Conservation (phyloP, 37 sponge, comb jelly and placozoan species). For the Oopsacas minuta region DNA sequence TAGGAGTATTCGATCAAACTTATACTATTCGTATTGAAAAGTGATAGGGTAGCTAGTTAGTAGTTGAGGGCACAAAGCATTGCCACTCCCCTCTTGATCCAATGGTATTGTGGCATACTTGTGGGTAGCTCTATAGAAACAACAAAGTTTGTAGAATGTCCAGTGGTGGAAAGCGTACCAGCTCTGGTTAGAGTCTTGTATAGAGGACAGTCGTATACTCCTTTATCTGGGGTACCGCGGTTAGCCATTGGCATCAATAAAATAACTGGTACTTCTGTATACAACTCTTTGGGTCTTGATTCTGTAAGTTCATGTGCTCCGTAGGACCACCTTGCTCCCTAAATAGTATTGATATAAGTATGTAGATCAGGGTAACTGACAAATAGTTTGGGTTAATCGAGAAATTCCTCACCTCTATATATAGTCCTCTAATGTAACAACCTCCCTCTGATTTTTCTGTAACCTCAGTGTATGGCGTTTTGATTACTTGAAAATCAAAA, state of each 20-base stretch:
- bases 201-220: constrained; percentile 86
- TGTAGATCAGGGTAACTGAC: too few relatives aligned
- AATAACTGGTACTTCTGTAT: constrained; percentile 85
- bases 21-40: neutral
- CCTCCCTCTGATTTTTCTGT: constrained; percentile 72
- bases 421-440: constrained; percentile 86
- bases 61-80: constrained; percentile 78
- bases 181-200: constrained; percentile 97
- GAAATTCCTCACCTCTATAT: constrained; percentile 36
- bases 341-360: neutral
- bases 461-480: constrained; percentile 30
- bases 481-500: constrained; percentile 72
- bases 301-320: constrained; percentile 53
- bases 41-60: constrained; percentile 24
- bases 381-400: neutral
- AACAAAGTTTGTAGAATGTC: constrained; percentile 82
- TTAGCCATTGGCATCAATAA: constrained; percentile 75
- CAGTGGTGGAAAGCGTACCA: constrained; percentile 48
- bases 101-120: constrained; percentile 59
- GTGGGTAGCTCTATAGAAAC: constrained; percentile 63
- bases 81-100: constrained; percentile 85
- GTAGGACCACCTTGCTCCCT: constrained; percentile 69
- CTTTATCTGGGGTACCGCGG: constrained; percentile 49
- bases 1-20: neutral
- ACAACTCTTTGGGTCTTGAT: constrained; percentile 88